Evolutionary conservation across 2,888 invertebrate genomes (phyloP).

Genomic region (Nasonovia ribisnigri): DNA sequence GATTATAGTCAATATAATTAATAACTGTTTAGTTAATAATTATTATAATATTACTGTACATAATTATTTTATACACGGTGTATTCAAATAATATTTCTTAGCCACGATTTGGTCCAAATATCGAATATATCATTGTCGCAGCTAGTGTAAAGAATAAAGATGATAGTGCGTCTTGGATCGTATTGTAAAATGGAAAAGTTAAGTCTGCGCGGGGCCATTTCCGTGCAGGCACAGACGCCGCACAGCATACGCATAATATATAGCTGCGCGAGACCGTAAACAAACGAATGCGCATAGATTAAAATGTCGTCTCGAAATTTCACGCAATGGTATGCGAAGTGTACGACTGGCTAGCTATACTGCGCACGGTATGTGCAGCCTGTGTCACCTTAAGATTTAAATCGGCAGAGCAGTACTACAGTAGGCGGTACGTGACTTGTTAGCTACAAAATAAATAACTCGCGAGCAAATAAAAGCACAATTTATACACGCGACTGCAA

Average conservation of each 20-base stretch:
- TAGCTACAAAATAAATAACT: constrained; percentile 39
- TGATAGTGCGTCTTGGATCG: too few relatives aligned
- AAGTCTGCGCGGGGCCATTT: not conserved
- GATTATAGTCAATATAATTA: not conserved
- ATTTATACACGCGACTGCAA: not conserved
- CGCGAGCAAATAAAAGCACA: constrained; percentile 38
- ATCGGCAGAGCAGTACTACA: not conserved
- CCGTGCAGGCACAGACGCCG: not conserved
- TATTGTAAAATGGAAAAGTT: too few relatives aligned
- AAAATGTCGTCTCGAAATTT: constrained; percentile 9
- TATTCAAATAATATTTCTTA: not conserved
- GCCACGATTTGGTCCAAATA: not conserved
- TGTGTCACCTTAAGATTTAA: constrained; percentile 25
- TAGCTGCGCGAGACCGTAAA: not conserved
- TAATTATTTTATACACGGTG: not conserved
- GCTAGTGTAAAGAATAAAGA: too few relatives aligned
- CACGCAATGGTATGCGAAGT: not conserved
- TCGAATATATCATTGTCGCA: too few relatives aligned
- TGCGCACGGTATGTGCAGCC: not conserved
- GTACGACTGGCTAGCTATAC: not conserved
- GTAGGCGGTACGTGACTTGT: constrained; percentile 16
- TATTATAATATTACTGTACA: too few relatives aligned
- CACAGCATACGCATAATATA: not conserved
- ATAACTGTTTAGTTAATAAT: not conserved
- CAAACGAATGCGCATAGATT: not conserved